Conservation (phyloP, 2,888 invertebrate genomes). For the Blera fallax region DNA sequence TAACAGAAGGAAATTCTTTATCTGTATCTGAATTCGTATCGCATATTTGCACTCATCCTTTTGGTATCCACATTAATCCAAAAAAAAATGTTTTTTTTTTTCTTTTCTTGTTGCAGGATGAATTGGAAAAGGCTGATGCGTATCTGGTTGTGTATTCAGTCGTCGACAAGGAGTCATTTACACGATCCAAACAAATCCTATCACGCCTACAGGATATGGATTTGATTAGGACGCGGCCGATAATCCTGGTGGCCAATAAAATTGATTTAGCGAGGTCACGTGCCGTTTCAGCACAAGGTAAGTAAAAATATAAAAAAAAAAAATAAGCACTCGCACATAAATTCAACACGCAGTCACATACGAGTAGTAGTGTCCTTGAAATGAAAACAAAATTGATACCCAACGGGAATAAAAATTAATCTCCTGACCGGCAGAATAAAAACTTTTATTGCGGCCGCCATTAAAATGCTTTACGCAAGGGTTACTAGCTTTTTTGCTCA, state of each 20-base stretch:
- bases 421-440: neutral
- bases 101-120: constrained; percentile 84
- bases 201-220: constrained; percentile 90
- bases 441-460: constrained; percentile 11
- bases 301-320: constrained; percentile 67
- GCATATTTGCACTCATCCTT: neutral
- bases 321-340: neutral
- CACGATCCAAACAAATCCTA: constrained; percentile 90
- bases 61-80: neutral
- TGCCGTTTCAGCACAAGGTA: constrained; percentile 95
- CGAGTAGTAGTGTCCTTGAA: neutral
- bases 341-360: too few species aligned
- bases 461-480: constrained; percentile 1
- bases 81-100: constrained; percentile 38
- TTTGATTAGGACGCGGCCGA: constrained; percentile 88
- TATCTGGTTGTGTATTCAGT: constrained; percentile 95
- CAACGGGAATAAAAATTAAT: neutral
- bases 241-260: constrained; percentile 95
- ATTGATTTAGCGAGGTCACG: constrained; percentile 95
- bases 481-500: neutral
- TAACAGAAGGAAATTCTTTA: neutral
- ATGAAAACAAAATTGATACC: neutral
- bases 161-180: constrained; percentile 94
- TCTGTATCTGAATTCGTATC: constrained; percentile 1
- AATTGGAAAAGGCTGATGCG: constrained; percentile 90